Evolutionary conservation across 1,140 invertebrate genomes (phyloP).

Genomic region (Tetranychus cinnabarinus): DNA sequence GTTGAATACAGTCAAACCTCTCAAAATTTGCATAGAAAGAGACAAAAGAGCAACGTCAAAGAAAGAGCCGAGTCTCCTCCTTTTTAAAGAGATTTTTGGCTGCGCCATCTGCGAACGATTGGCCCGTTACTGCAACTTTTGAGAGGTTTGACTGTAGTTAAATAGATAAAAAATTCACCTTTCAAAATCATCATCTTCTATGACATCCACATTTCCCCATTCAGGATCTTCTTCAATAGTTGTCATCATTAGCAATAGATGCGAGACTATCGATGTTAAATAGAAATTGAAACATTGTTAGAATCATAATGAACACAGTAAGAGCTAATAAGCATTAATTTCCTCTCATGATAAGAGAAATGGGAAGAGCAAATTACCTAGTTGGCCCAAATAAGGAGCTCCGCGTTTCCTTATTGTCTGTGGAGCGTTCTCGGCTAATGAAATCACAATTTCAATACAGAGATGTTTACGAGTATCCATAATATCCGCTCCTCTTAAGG

Average conservation of each 20-base stretch:
- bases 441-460: slow-evolving; percentile 76
- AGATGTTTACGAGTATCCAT: slow-evolving; percentile 69
- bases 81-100: too few species aligned
- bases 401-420: slow-evolving; percentile 78
- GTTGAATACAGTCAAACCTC: too few species aligned
- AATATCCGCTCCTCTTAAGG: slow-evolving; percentile 43
- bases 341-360: background rate
- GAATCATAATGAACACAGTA: background rate
- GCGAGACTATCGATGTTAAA: slow-evolving; percentile 32
- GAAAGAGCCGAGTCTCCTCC: too few species aligned
- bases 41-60: too few species aligned
- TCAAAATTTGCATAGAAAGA: too few species aligned
- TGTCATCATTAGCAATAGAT: slow-evolving; percentile 84
- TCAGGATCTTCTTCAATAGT: slow-evolving; percentile 78
- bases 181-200: slow-evolving; percentile 39
- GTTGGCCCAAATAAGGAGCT: slow-evolving; percentile 40
- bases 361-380: slow-evolving; percentile 7
- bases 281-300: slow-evolving; percentile 11
- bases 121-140: too few species aligned
- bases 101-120: too few species aligned
- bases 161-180: background rate
- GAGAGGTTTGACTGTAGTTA: too few species aligned
- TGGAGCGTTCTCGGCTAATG: slow-evolving; percentile 75
- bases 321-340: background rate
- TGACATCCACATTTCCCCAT: slow-evolving; percentile 44